phyloP scores from a whole-genome alignment of 2,797 vertebrate species.

The Gobionotothen gibberifrons region DNA sequence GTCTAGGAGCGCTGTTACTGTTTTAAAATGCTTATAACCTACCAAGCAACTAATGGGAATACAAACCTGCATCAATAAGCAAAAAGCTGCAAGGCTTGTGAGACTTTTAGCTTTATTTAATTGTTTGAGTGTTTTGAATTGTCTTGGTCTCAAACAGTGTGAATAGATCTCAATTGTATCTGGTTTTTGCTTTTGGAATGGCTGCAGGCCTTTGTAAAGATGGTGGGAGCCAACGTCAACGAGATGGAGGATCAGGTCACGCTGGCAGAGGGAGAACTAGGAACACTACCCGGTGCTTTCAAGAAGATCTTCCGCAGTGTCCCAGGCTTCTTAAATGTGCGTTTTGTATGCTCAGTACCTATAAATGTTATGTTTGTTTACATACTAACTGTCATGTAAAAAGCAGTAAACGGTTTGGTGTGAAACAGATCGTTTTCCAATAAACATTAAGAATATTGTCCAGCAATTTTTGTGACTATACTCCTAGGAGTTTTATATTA shows the following conservation, averaged over 20 bases:
- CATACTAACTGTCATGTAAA: background rate
- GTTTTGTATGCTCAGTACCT: conserved; percentile 1
- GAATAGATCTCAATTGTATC: background rate
- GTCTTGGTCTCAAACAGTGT: background rate
- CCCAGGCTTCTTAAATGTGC: conserved; percentile 89
- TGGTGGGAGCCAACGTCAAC: conserved; percentile 88
- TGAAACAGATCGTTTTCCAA: background rate
- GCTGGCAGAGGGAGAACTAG: conserved; percentile 91
- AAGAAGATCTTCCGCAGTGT: conserved; percentile 90
- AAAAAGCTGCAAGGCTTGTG: background rate
- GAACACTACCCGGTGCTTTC: conserved; percentile 89
- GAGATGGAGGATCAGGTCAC: conserved; percentile 93
- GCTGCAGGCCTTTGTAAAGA: conserved; percentile 90
- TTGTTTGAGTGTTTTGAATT: background rate
- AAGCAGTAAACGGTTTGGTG: background rate
- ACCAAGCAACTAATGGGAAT: background rate
- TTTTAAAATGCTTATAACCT: conserved; percentile 1
- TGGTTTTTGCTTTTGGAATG: background rate
- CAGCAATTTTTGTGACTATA: background rate
- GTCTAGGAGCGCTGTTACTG: background rate
- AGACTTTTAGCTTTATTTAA: background rate
- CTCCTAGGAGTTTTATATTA: background rate
- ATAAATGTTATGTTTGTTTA: background rate
- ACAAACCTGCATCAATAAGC: background rate
- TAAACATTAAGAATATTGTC: background rate